Conservation (phyloP, 1,140 invertebrate genomes). For the Zaprionus tsacasi region DNA sequence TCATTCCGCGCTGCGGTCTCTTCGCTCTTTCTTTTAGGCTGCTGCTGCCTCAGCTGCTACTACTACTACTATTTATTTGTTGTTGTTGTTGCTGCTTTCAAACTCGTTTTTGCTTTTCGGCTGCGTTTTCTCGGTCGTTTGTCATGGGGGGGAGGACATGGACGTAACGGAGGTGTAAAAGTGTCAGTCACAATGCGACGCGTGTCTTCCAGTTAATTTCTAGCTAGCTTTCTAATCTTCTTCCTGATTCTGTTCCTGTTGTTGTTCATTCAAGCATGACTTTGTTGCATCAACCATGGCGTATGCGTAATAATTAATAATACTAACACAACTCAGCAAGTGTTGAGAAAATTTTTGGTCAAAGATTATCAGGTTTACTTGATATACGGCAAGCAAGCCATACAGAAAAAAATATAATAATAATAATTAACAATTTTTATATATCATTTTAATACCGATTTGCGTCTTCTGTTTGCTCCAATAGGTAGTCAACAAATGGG, state of each 20-base stretch:
- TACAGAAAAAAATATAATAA: neutral
- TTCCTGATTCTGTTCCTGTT: neutral
- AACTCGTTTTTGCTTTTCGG: slow-evolving; percentile 49
- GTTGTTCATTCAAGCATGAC: too few relatives aligned
- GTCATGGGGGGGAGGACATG: neutral
- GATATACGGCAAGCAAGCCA: too few relatives aligned
- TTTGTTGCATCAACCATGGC: slow-evolving; percentile 29
- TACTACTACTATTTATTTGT: slow-evolving; percentile 2
- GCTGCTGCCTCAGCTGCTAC: slow-evolving; percentile 27
- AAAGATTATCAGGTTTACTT: neutral
- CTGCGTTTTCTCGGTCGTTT: neutral
- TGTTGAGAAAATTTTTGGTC: neutral
- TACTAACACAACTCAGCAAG: too few relatives aligned
- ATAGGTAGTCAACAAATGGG: slow-evolving; percentile 72
- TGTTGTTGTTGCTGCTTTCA: slow-evolving; percentile 29
- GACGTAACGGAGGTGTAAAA: slow-evolving; percentile 22
- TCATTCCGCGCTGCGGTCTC: slow-evolving; percentile 8
- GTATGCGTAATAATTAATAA: slow-evolving; percentile 49
- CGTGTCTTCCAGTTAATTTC: neutral
- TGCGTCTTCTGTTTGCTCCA: neutral
- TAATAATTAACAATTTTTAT: neutral
- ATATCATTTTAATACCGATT: neutral
- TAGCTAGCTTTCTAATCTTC: neutral
- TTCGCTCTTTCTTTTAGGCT: slow-evolving; percentile 7
- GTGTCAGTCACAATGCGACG: slow-evolving; percentile 21